Conservation (phyloP, 2,888 invertebrate genomes). For the Geophilus truncorum region DNA sequence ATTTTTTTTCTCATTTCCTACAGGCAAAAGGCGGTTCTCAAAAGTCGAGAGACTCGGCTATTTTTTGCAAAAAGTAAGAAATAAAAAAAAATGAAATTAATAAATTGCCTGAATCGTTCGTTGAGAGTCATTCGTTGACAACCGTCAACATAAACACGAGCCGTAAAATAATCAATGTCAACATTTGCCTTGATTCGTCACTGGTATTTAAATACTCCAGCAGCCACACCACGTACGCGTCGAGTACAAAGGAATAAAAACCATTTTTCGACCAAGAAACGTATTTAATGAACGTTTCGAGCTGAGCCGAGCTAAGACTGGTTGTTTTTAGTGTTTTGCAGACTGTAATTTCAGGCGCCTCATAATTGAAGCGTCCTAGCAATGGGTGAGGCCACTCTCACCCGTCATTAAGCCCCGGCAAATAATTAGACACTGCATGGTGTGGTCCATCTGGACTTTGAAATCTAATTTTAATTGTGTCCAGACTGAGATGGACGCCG, state of each 20-base stretch:
- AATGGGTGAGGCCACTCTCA: conserved; percentile 23
- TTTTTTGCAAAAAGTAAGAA: background rate
- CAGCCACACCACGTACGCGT: background rate
- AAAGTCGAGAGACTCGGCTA: background rate
- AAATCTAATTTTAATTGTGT: conserved; percentile 33
- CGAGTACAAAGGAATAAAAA: background rate
- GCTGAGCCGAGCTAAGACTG: background rate
- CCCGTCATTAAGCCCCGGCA: conserved; percentile 29
- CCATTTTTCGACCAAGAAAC: background rate
- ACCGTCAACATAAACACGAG: background rate
- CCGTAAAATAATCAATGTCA: background rate
- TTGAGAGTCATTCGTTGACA: background rate
- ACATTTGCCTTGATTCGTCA: background rate
- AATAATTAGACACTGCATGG: conserved; percentile 31
- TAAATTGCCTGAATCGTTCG: background rate
- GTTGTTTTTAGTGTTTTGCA: background rate
- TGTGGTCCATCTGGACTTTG: conserved; percentile 30
- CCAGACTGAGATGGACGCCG: conserved; percentile 4
- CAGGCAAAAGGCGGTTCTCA: background rate
- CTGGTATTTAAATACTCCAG: background rate
- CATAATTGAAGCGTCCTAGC: conserved; percentile 17
- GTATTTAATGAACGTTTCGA: background rate
- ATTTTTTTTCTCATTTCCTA: background rate
- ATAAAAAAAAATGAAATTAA: background rate
- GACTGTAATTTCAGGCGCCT: conserved; percentile 15